Evolutionary conservation across 2,113 vertebrate genomes (phyloP).

Genomic region (Ahaetulla prasina): DNA sequence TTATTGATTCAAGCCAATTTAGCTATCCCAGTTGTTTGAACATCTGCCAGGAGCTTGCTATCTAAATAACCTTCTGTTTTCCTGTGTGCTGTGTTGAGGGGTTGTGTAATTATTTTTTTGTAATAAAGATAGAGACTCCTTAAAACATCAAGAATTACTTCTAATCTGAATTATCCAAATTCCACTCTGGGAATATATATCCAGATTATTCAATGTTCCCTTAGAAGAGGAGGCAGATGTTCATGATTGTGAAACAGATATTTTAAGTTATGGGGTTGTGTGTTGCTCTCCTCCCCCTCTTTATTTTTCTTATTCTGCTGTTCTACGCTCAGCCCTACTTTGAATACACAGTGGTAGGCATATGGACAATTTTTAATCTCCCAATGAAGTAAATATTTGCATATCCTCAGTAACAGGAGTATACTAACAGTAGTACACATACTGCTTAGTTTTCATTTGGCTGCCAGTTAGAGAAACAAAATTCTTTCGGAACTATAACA

Average conservation of each 20-base stretch:
- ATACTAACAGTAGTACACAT: conserved; percentile 23
- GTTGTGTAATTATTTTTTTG: conserved; percentile 59
- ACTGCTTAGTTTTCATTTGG: conserved; percentile 1
- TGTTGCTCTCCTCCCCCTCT: background rate
- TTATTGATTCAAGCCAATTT: conserved; percentile 54
- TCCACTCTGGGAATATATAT: conserved; percentile 67
- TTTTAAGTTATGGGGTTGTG: conserved; percentile 46
- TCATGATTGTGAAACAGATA: conserved; percentile 65
- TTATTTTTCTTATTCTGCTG: conserved; percentile 36
- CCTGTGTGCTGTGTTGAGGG: conserved; percentile 37
- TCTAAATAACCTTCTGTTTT: conserved; percentile 54
- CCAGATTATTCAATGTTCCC: conserved; percentile 63
- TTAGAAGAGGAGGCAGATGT: conserved; percentile 65
- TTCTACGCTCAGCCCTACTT: conserved; percentile 53
- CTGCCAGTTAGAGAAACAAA: conserved; percentile 21
- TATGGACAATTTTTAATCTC: conserved; percentile 53
- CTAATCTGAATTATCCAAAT: conserved; percentile 68
- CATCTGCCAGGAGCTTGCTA: conserved; percentile 53
- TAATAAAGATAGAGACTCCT: conserved; percentile 56
- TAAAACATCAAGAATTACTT: conserved; percentile 63
- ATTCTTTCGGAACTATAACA: background rate
- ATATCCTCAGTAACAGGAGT: conserved; percentile 21
- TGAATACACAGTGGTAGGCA: conserved; percentile 49
- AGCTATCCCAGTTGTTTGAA: conserved; percentile 48
- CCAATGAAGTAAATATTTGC: conserved; percentile 43